phyloP scores from a whole-genome alignment of 2,888 invertebrate species.

The Acronicta alni region DNA sequence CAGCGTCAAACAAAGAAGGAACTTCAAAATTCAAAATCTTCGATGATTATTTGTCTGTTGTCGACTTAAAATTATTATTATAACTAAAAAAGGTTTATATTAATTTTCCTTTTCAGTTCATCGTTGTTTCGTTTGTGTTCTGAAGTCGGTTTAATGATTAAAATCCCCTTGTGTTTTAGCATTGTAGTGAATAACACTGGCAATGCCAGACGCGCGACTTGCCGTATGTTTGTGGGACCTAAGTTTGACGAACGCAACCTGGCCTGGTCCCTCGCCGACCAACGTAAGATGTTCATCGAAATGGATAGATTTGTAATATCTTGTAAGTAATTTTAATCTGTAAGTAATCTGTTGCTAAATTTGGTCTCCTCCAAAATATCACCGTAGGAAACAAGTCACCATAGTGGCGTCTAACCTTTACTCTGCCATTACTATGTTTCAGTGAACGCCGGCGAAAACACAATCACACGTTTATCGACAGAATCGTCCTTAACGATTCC shows the following conservation, averaged over 20 bases:
- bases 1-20: too few relatives aligned
- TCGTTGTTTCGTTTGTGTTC: too few relatives aligned
- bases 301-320: conserved; percentile 92
- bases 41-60: too few relatives aligned
- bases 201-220: conserved; percentile 88
- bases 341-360: too few relatives aligned
- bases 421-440: conserved; percentile 28
- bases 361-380: too few relatives aligned
- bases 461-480: conserved; percentile 87
- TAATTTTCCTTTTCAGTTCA: too few relatives aligned
- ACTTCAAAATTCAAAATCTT: too few relatives aligned
- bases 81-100: too few relatives aligned
- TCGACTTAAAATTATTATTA: too few relatives aligned
- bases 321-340: conserved; percentile 83
- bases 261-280: conserved; percentile 90
- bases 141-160: too few relatives aligned
- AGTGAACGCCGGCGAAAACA: conserved; percentile 90
- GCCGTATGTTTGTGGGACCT: conserved; percentile 92
- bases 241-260: conserved; percentile 92
- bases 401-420: neutral
- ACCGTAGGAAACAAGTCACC: too few relatives aligned
- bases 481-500: conserved; percentile 90
- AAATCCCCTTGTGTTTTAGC: conserved; percentile 54
- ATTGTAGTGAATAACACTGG: conserved; percentile 88
- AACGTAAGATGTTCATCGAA: conserved; percentile 92